Evolutionary conservation across 2,888 invertebrate genomes (phyloP).

Genomic region (Andrena dorsata): DNA sequence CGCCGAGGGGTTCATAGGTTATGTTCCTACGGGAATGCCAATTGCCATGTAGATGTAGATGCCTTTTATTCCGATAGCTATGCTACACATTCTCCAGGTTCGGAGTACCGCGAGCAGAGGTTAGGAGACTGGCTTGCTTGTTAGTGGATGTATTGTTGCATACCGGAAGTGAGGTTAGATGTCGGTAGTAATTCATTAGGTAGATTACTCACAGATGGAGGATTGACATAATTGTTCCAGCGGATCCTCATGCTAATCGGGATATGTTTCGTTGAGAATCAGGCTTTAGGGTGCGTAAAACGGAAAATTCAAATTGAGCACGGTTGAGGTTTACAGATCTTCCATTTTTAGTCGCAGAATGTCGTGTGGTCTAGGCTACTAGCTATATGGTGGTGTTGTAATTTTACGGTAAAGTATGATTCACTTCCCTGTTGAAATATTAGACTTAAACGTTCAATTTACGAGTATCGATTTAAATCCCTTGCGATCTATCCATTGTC

Average conservation of each 20-base stretch:
- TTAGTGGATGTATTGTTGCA: neutral
- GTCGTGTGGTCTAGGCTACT: no score
- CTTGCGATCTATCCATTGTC: neutral
- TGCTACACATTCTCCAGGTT: neutral
- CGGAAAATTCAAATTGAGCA: no score
- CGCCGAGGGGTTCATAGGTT: slow-evolving; percentile 39
- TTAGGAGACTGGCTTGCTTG: neutral
- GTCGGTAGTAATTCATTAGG: neutral
- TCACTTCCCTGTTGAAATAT: neutral
- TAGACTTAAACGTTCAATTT: neutral
- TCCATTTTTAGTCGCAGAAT: no score
- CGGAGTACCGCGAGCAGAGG: no score
- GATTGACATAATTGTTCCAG: neutral
- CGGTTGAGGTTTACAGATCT: no score
- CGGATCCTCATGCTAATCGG: neutral
- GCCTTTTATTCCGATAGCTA: neutral
- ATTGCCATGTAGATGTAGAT: no score
- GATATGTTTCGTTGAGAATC: neutral
- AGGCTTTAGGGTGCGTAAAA: neutral
- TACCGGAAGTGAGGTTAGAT: neutral
- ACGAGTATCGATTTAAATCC: neutral
- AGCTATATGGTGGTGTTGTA: no score
- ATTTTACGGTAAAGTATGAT: no score
- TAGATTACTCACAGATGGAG: neutral
- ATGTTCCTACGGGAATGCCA: neutral